Conservation (phyloP, 92 coral and sea anemone genomes). For the Blastomussa wellsi region DNA sequence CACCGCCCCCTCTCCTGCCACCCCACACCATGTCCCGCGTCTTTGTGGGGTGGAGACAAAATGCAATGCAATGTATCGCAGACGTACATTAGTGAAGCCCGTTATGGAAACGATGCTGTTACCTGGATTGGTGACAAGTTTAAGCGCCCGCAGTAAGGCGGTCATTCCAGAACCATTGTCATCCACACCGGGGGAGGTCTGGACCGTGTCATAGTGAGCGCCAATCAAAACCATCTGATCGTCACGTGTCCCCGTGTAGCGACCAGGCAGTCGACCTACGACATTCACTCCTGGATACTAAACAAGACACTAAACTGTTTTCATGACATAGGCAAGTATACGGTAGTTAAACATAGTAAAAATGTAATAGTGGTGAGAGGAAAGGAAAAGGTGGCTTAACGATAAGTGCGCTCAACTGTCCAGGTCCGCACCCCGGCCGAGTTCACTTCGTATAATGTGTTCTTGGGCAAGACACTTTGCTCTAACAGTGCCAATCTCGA, state of each 20-base stretch:
- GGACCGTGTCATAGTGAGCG: constrained; percentile 77
- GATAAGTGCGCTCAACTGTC: too few relatives aligned
- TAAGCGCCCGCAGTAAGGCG: constrained; percentile 65
- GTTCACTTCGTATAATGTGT: too few relatives aligned
- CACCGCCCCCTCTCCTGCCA: too few relatives aligned
- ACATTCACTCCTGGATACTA: constrained; percentile 65
- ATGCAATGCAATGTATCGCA: too few relatives aligned
- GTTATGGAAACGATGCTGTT: neutral
- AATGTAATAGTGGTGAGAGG: neutral
- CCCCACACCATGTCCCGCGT: too few relatives aligned
- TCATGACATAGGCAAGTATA: too few relatives aligned
- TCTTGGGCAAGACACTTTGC: too few relatives aligned
- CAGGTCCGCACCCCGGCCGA: too few relatives aligned
- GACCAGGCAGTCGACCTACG: constrained; percentile 60
- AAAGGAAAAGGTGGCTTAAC: too few relatives aligned
- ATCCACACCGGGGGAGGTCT: constrained; percentile 68
- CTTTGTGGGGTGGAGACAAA: too few relatives aligned
- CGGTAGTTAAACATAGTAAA: neutral
- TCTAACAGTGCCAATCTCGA: too few relatives aligned
- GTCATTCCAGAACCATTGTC: constrained; percentile 86
- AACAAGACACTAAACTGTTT: neutral
- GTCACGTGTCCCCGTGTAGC: constrained; percentile 44
- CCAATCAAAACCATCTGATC: constrained; percentile 74
- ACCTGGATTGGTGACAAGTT: constrained; percentile 41
- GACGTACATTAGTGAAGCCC: too few relatives aligned